Conservation (phyloP, 2,888 invertebrate species). For the Tricholauxania praeusta region DNA sequence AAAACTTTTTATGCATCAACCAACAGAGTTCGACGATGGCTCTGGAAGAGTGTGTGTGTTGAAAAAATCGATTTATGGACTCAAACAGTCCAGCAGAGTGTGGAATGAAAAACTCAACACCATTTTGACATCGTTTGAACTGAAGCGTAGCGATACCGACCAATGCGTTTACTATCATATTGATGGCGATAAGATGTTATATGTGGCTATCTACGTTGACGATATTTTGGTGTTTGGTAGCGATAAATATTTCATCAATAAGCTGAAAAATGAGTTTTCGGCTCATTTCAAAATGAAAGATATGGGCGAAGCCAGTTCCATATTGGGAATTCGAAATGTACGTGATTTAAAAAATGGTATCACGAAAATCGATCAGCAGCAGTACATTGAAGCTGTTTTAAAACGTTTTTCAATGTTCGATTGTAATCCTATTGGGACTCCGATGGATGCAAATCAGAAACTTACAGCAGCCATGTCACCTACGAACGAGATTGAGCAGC, state of each 20-base stretch:
- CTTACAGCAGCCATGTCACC: slow-evolving; percentile 42
- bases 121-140: slow-evolving; percentile 35
- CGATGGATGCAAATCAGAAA: too few relatives aligned
- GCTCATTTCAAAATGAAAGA: slow-evolving; percentile 46
- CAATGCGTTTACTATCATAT: slow-evolving; percentile 42
- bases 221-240: slow-evolving; percentile 46
- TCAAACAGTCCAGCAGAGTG: slow-evolving; percentile 38
- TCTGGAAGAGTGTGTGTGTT: slow-evolving; percentile 27
- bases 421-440: too few relatives aligned
- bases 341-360: slow-evolving; percentile 24
- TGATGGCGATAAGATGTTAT: slow-evolving; percentile 34
- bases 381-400: slow-evolving; percentile 41
- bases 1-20: slow-evolving; percentile 45
- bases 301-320: slow-evolving; percentile 42
- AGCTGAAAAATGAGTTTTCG: slow-evolving; percentile 39
- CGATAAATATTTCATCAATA: slow-evolving; percentile 27
- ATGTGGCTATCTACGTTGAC: slow-evolving; percentile 50
- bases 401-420: slow-evolving; percentile 40
- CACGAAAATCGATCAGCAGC: slow-evolving; percentile 44
- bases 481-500: slow-evolving; percentile 35
- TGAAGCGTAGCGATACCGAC: slow-evolving; percentile 38
- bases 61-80: slow-evolving; percentile 36
- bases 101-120: slow-evolving; percentile 43
- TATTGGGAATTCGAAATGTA: slow-evolving; percentile 45
- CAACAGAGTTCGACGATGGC: slow-evolving; percentile 43